Conservation (phyloP, 2,888 invertebrate genomes). For the Plebejus argus region DNA sequence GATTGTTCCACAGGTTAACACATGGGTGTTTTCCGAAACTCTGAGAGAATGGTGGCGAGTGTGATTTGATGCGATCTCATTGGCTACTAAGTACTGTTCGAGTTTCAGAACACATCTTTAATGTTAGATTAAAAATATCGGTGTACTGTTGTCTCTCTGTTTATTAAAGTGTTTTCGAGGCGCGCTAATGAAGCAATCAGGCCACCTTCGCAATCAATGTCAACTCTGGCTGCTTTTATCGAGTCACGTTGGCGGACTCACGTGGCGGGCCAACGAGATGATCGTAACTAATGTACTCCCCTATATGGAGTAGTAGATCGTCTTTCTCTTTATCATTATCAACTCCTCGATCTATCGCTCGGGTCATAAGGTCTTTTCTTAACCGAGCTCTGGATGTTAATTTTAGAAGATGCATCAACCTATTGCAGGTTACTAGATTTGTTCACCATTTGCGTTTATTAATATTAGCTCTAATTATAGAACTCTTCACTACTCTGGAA, state of each 20-base stretch:
- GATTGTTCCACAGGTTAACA: too few species aligned
- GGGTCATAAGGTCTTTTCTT: neutral
- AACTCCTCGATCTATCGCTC: constrained; percentile 16
- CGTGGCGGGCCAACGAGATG: constrained; percentile 4
- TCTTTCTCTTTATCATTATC: neutral
- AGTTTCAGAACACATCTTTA: neutral
- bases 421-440: too few species aligned
- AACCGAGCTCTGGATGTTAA: too few species aligned
- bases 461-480: too few species aligned
- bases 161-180: neutral
- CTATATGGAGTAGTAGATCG: neutral
- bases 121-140: neutral
- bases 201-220: constrained; percentile 23
- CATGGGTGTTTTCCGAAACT: too few species aligned
- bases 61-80: too few species aligned
- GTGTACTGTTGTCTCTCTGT: neutral
- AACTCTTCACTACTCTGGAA: too few species aligned
- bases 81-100: too few species aligned
- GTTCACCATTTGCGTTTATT: too few species aligned
- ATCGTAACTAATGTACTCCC: neutral
- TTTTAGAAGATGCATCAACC: too few species aligned
- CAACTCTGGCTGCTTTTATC: constrained; percentile 16
- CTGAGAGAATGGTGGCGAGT: too few species aligned
- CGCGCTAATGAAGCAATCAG: constrained; percentile 25
- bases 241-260: constrained; percentile 31